Conservation (phyloP, 2,797 vertebrate genomes). For the Crocidura indochinensis region DNA sequence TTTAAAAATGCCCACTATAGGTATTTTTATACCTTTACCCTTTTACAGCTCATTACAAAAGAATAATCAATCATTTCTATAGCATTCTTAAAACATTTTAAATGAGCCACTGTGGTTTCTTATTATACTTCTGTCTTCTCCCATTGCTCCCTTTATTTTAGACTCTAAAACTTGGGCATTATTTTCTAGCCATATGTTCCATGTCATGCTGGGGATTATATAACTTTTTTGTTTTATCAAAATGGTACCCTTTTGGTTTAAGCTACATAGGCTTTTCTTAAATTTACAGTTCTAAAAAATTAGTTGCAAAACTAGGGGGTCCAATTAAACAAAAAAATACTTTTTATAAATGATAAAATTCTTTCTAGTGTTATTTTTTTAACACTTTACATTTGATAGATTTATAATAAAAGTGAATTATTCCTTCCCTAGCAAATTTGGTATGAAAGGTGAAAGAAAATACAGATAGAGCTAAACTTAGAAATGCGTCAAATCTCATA, state of each 20-base stretch:
- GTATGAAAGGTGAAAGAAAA: constrained; percentile 53
- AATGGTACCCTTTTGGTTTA: constrained; percentile 82
- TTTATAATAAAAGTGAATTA: constrained; percentile 76
- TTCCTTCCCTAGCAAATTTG: constrained; percentile 55
- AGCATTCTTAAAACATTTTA: constrained; percentile 76
- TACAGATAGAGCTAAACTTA: constrained; percentile 31
- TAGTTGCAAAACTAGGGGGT: constrained; percentile 76
- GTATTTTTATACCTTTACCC: constrained; percentile 80
- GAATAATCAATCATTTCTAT: constrained; percentile 75
- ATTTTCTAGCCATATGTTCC: constrained; percentile 85
- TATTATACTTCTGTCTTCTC: constrained; percentile 75
- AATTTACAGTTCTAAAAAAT: constrained; percentile 80
- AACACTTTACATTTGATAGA: constrained; percentile 71
- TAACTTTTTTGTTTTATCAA: constrained; percentile 82
- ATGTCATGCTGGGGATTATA: constrained; percentile 74
- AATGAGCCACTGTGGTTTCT: constrained; percentile 79
- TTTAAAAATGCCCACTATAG: constrained; percentile 81
- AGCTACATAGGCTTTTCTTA: constrained; percentile 75
- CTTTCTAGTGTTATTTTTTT: constrained; percentile 67
- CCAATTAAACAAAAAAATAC: constrained; percentile 76
- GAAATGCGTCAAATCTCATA: not conserved
- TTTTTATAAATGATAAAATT: constrained; percentile 61
- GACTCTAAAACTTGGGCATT: constrained; percentile 77
- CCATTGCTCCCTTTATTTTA: constrained; percentile 77
- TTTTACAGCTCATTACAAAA: constrained; percentile 81